Evolutionary conservation across 35 echinoderm and acorn worm species (phyloP).

Genomic region (Chiridota heheva): DNA sequence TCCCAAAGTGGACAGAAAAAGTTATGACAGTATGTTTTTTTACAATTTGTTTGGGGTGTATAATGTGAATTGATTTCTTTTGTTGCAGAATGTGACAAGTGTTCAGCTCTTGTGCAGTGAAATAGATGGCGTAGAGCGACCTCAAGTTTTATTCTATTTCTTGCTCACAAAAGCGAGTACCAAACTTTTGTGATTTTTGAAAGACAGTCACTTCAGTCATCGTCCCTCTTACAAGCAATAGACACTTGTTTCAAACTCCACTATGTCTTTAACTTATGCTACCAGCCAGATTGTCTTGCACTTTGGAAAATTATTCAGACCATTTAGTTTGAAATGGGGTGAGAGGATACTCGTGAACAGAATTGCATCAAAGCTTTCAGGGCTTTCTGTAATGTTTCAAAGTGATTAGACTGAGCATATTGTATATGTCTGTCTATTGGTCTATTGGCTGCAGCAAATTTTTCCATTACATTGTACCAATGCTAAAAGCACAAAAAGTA

Average conservation of each 20-base stretch:
- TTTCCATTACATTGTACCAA: no score
- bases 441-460: no score
- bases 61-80: no score
- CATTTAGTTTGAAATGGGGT: constrained; percentile 10
- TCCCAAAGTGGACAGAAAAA: no score
- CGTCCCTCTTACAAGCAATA: constrained; percentile 43
- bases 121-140: not conserved
- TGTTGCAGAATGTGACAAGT: not conserved
- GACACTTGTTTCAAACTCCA: constrained; percentile 38
- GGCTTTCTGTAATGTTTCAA: no score
- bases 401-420: no score
- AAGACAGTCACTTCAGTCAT: constrained; percentile 3
- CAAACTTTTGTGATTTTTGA: constrained; percentile 42
- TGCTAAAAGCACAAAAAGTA: no score
- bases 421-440: no score
- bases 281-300: constrained; percentile 24
- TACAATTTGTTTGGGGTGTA: no score
- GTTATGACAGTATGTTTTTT: no score
- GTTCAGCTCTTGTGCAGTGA: not conserved
- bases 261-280: constrained; percentile 18
- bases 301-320: constrained; percentile 32
- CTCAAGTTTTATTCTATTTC: constrained; percentile 38
- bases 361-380: constrained; percentile 23
- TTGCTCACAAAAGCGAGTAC: not conserved
- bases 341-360: not conserved